Evolutionary conservation across 2,797 vertebrate genomes (phyloP), one percentile per base, ranked within the genome.

Genomic region (Botia kubotai): DNA sequence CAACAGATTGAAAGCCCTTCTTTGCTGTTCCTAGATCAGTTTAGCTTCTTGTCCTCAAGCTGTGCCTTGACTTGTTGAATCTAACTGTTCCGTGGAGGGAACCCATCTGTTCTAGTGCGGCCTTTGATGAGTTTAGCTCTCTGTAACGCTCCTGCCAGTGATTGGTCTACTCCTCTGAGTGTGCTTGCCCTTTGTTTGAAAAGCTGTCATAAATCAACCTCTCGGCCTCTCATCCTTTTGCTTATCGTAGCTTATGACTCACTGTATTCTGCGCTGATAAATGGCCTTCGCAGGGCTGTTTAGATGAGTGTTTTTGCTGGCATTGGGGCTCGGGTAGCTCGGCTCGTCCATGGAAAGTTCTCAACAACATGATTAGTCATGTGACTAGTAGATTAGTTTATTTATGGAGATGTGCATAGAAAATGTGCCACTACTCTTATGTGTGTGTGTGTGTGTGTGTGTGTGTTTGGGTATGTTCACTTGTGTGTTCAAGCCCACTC

Each of bases 121-220:
- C 26, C 77, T 72, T 58, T 68, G 60, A 80, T 67, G 57, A 72
- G 58, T 46, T 72, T 57, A 21, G 33, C 36, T 73, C 63, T 33
- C 70, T 73, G 58, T 80, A 73, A 55, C 33, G 71, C 53, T 66
- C 17, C 52, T 58, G 36, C 23, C 50, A 57, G 36, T 21, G 71
- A 80, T 48, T 74, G 60, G 67, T 80, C 39, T 67, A 53, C 58
- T 79, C 68, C 68, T 63, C 29, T 0, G 77, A 72, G 68, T 57
- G 29, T 23, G 29, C 67, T 50, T 66, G 48, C 19, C 33, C 36
- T 72, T 80, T 72, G 69, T 65, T 65, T 73, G 48, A 57, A 72
- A 80, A 57, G 58, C 77, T 72, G 68, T 72, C 68, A 80, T 72
- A 57, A 80, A 72, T 80, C 77, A 72, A 72, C 58, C 69, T 73